Conservation (phyloP, 2,113 vertebrate species). For the Malurus melanocephalus region DNA sequence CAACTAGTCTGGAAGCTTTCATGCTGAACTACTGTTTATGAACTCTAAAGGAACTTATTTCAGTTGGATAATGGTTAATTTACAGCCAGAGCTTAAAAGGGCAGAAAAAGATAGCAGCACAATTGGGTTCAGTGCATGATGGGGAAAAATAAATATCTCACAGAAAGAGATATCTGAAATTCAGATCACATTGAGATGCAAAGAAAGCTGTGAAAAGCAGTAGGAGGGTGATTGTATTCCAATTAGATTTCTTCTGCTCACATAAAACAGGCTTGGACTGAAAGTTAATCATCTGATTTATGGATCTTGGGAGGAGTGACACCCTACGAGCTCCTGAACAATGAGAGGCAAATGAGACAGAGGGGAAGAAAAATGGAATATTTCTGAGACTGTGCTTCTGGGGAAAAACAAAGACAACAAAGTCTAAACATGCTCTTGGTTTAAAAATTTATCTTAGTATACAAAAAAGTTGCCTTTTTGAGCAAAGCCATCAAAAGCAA, state of each 20-base stretch:
- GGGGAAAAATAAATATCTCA: slow-evolving; percentile 68
- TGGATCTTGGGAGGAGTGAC: slow-evolving; percentile 45
- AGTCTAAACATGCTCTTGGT: background rate
- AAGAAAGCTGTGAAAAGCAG: slow-evolving; percentile 65
- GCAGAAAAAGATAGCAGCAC: slow-evolving; percentile 56
- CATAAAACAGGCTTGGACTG: slow-evolving; percentile 52
- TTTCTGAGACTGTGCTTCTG: background rate
- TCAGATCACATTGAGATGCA: slow-evolving; percentile 69
- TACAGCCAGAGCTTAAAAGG: slow-evolving; percentile 61
- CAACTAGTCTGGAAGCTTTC: background rate
- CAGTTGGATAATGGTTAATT: slow-evolving; percentile 61
- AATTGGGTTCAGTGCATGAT: slow-evolving; percentile 53
- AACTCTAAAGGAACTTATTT: slow-evolving; percentile 61
- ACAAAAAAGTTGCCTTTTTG: background rate
- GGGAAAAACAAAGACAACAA: slow-evolving; percentile 6
- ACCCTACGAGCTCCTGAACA: slow-evolving; percentile 35
- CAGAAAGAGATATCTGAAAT: slow-evolving; percentile 70
- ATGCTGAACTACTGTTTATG: slow-evolving; percentile 51
- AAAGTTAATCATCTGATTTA: slow-evolving; percentile 75
- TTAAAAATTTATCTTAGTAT: background rate
- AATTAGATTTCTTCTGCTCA: slow-evolving; percentile 68
- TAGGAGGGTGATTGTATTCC: slow-evolving; percentile 63
- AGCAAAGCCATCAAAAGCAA: background rate
- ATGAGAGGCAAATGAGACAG: slow-evolving; percentile 2
- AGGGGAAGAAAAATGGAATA: slow-evolving; percentile 2